Base-by-base conservation (phyloP, 2,888 invertebrate genomes). In the Caenorhabditis sp. region DNA sequence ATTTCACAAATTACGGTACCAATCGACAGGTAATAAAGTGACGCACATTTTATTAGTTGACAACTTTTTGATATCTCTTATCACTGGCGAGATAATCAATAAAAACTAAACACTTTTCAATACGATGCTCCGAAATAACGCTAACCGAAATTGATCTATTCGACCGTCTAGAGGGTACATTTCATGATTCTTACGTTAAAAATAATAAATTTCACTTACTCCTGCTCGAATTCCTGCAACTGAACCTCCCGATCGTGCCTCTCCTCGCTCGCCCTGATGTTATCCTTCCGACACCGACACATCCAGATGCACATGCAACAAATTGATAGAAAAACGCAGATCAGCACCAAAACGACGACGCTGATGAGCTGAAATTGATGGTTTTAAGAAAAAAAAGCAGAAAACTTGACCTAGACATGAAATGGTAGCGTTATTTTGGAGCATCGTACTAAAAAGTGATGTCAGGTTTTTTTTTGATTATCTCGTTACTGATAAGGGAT, bases 261-360 rank as follows among this genome's bases (percentile, higher is more conserved):
- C 22, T 80, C 83, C 47, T 85, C 83, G 20, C 44, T 60, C 13
- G 80, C 78, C 18, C 80, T 69, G 40, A 83, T 37, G 18, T 81
- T 76, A 70, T 85, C 83, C 22, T 78, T 37, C n/a, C 85, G 76
- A 61, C 85, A 85, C 20, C 85, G 67, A n/a, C 83, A 82, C 76
- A 83, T 69, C 85, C 85, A 85, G 18, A 85, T 47, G 32, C 74
- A 72, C 2, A 80, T 40, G 50, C 81, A 83, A 40, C 62, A 64
- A 11, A 83, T 35, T 11, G 85, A 81, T 5, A 82, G 58, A 53
- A 78, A 8, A 18, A 69, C n/a, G 32, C 83, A 85, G 13, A 83
- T 80, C 9, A 68, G 24, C 9, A 80, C 77, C 40, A 85, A 60
- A 6, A 80, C 82, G 11, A 62, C 65, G 51, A 85, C 60, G 28